phyloP scores from a whole-genome alignment of 2,797 vertebrate genomes.

The Natrix natrix region DNA sequence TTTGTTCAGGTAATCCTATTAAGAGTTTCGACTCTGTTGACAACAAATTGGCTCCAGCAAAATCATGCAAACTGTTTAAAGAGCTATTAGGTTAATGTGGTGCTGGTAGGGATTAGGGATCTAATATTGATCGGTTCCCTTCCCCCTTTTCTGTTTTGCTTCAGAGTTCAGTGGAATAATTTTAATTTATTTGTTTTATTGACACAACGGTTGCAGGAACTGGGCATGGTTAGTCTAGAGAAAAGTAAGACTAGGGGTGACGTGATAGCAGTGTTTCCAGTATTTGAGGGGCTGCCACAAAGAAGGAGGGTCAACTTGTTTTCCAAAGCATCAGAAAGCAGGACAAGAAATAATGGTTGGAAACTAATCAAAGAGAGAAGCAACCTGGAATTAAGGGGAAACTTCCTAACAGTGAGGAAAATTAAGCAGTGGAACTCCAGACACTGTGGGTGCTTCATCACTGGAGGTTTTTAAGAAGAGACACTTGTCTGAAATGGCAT shows the following conservation, averaged over 20 bases:
- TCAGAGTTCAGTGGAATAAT: not conserved
- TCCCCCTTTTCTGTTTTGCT: not conserved
- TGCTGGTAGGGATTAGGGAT: not conserved
- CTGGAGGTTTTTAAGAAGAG: too few relatives aligned
- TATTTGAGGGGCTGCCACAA: not conserved
- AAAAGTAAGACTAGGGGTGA: not conserved
- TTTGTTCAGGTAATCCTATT: not conserved
- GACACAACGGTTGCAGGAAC: not conserved
- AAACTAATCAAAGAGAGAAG: not conserved
- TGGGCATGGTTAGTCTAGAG: not conserved
- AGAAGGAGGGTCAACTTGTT: not conserved
- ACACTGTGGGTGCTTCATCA: too few relatives aligned
- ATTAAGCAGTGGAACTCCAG: too few relatives aligned
- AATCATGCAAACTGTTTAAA: not conserved
- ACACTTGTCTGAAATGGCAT: too few relatives aligned
- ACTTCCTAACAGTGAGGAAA: too few relatives aligned
- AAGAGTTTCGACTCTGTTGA: not conserved
- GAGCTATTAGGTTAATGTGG: not conserved
- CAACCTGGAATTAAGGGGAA: too few relatives aligned
- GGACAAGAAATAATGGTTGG: not conserved
- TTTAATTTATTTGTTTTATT: not conserved
- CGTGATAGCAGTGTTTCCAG: not conserved
- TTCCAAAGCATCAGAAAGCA: not conserved
- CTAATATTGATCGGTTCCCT: not conserved
- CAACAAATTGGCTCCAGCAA: not conserved